Evolutionary conservation across 23 tunicate genomes (phyloP).

Genomic region (Ascidia mentula): DNA sequence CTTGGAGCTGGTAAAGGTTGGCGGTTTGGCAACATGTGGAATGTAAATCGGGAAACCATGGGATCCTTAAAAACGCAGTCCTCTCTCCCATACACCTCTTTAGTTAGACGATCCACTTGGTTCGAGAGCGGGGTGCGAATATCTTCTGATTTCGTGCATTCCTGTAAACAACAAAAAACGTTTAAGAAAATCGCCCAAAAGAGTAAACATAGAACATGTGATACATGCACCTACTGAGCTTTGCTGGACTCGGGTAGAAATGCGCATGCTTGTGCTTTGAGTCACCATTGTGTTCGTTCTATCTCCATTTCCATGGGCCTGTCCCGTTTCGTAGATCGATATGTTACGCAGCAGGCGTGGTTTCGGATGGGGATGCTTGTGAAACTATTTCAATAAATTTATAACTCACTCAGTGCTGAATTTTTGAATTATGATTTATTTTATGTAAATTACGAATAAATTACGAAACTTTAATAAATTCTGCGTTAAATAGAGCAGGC

Average conservation of each 20-base stretch:
- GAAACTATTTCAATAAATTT: too few species aligned
- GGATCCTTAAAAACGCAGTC: not conserved
- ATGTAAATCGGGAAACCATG: not conserved
- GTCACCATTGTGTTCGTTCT: not conserved
- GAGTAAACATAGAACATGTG: not conserved
- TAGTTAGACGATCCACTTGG: not conserved
- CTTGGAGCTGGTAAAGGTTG: conserved; percentile 21
- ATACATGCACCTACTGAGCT: not conserved
- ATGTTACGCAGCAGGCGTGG: not conserved
- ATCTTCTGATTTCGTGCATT: not conserved
- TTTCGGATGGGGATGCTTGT: not conserved
- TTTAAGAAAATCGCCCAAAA: not conserved
- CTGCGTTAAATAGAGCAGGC: too few species aligned
- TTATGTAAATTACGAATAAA: too few species aligned
- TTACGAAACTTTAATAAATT: too few species aligned
- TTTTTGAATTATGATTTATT: too few species aligned
- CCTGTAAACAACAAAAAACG: not conserved
- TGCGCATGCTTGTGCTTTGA: not conserved
- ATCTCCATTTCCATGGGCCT: not conserved
- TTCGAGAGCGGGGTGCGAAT: not conserved
- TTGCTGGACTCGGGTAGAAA: not conserved
- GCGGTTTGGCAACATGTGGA: not conserved
- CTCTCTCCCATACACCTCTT: not conserved
- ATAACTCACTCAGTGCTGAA: too few species aligned
- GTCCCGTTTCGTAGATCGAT: not conserved